These are phyloP conservation scores for Passer montanus DNA, from an alignment of 2,113 vertebrate genomes.

Conservation along the genomic window DNA sequence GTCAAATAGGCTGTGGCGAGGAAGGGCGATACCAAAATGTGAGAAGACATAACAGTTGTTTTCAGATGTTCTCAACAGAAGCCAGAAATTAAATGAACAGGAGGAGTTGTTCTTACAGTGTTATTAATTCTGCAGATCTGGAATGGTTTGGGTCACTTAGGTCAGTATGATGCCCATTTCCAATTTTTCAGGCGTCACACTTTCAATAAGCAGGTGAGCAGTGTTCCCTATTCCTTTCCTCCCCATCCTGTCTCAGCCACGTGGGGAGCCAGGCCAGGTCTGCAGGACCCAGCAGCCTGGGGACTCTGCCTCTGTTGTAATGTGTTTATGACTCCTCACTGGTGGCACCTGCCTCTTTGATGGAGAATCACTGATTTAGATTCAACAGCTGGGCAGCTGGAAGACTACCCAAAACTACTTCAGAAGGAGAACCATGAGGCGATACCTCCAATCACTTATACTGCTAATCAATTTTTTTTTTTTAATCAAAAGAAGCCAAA, in stretches of 20 bases:
- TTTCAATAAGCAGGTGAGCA: neutral
- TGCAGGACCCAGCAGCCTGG: rapidly evolving
- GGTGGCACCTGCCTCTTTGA: neutral
- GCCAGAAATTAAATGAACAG: neutral
- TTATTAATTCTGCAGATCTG: neutral
- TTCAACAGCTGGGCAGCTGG: neutral
- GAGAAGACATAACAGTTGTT: neutral
- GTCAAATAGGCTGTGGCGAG: neutral
- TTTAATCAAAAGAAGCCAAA: neutral
- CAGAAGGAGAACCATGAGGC: neutral
- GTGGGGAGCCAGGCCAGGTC: neutral
- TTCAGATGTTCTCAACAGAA: neutral
- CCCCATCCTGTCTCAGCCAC: no score
- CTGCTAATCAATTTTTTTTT: neutral
- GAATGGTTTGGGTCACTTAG: neutral
- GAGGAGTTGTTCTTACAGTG: neutral
- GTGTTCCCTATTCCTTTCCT: neutral
- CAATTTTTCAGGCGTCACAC: neutral
- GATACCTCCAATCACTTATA: neutral
- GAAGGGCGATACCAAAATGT: neutral
- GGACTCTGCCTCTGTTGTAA: neutral
- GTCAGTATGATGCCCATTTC: neutral
- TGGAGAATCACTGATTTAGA: neutral
- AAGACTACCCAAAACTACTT: neutral
- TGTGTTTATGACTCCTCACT: neutral